phyloP scores from a whole-genome alignment of 1,140 invertebrate species.

The Bombus fervidus region DNA sequence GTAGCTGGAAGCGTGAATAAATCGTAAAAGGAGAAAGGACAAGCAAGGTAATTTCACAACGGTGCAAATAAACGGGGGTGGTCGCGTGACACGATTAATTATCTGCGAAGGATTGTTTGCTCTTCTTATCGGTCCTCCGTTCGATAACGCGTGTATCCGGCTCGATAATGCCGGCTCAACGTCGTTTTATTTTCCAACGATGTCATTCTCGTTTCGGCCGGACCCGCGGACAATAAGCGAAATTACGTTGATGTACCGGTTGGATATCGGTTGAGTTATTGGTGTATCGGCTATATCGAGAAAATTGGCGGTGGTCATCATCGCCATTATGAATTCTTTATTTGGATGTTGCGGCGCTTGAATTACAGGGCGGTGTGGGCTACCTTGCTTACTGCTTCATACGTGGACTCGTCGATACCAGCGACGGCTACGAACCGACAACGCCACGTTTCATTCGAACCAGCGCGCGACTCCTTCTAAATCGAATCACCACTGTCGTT shows the following conservation, averaged over 20 bases:
- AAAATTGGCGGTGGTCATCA: conserved; percentile 81
- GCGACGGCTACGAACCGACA: conserved; percentile 56
- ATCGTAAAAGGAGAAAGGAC: not conserved
- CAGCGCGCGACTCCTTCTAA: not conserved
- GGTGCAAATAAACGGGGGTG: not conserved
- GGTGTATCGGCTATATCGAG: conserved; percentile 78
- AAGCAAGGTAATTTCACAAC: conserved; percentile 56
- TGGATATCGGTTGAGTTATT: conserved; percentile 74
- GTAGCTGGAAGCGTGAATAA: not conserved
- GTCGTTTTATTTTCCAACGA: not conserved
- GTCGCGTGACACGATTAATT: conserved; percentile 46
- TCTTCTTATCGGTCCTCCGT: not conserved
- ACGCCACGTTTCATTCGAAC: not conserved
- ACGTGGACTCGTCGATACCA: conserved; percentile 64
- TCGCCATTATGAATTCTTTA: conserved; percentile 83
- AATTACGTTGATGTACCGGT: conserved; percentile 49
- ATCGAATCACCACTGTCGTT: not conserved
- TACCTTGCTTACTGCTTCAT: conserved; percentile 82
- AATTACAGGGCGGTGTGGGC: conserved; percentile 81
- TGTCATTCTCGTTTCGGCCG: conserved; percentile 30
- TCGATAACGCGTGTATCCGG: not conserved
- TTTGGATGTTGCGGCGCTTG: conserved; percentile 79
- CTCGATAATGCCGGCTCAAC: not conserved
- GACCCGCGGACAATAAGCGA: conserved; percentile 56
- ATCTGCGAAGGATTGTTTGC: conserved; percentile 5